Conservation (phyloP, 2,888 invertebrate species). For the Drosophila tanythrix region DNA sequence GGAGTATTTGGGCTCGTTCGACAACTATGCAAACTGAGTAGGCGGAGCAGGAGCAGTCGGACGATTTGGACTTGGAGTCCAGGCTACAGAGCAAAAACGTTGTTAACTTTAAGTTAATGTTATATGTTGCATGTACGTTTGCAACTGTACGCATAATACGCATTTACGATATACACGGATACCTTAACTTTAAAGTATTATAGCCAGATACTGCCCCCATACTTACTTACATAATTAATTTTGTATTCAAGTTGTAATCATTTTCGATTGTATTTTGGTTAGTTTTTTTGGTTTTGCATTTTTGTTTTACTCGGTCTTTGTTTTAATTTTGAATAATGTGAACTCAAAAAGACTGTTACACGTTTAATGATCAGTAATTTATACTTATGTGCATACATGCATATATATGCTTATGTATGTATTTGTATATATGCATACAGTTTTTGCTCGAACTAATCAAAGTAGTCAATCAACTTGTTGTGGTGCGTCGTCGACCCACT, state of each 20-base stretch:
- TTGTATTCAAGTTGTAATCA: conserved; percentile 18
- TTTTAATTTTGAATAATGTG: conserved; percentile 71
- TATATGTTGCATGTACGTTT: conserved; percentile 43
- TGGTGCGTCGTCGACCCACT: conserved; percentile 43
- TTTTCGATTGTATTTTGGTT: conserved; percentile 22
- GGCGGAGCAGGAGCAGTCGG: background rate
- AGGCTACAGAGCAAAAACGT: conserved; percentile 50
- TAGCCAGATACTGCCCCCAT: conserved; percentile 76
- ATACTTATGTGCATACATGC: conserved; percentile 36
- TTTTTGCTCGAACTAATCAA: conserved; percentile 74
- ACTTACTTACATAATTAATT: conserved; percentile 31
- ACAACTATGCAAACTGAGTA: conserved; percentile 95
- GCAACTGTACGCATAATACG: conserved; percentile 70
- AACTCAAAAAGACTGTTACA: conserved; percentile 85
- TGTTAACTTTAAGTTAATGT: conserved; percentile 48
- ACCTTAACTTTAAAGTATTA: conserved; percentile 75
- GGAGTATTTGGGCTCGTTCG: conserved; percentile 99
- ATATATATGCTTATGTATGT: conserved; percentile 11
- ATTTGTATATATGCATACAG: conserved; percentile 42
- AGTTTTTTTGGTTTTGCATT: conserved; percentile 2
- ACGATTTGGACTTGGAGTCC: conserved; percentile 14
- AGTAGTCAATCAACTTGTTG: conserved; percentile 71
- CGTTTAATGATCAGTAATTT: conserved; percentile 79
- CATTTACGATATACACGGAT: conserved; percentile 71
- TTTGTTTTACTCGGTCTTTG: conserved; percentile 35